A percentile compares a stretch with the other conserved stretches of the same genome.
Conservation (phyloP, 2,113 vertebrate genomes). For the human (Homo sapiens) region GRCh38 chr2:220988001-220988500, state of each 20-base stretch:
- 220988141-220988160: neutral
- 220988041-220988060: too few species aligned
- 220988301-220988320: neutral
- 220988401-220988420: too few species aligned
- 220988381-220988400: too few species aligned
- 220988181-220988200: neutral
- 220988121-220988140: neutral
- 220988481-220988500: too few species aligned
- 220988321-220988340: neutral
- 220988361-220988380: too few species aligned
- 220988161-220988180: neutral
- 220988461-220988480: too few species aligned
- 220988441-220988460: too few species aligned
- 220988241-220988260: neutral
- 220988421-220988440: too few species aligned
- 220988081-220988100: neutral
- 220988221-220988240: neutral
- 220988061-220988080: neutral
- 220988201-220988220: neutral
- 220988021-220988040: neutral
- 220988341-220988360: neutral
- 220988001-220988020: neutral
- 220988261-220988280: neutral
- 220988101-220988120: neutral
- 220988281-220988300: slow-evolving; percentile 6